Base-by-base conservation (phyloP, 2,888 invertebrate genomes). In the Rhynchonema sp. region DNA sequence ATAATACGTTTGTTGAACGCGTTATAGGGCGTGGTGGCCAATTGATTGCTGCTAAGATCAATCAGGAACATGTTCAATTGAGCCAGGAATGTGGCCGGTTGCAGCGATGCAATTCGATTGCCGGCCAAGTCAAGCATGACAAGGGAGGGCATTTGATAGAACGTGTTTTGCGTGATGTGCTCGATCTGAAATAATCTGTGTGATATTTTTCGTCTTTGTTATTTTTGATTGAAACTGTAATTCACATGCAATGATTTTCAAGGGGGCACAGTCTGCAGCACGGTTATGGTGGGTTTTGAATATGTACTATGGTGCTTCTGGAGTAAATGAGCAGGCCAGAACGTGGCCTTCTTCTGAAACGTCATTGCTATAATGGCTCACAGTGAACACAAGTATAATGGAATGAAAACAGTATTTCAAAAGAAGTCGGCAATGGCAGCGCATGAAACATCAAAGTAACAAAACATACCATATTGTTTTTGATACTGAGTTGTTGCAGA, bases 401-500 rank as follows among this genome's bases (percentile, higher is more conserved):
- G n/a, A n/a, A n/a, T n/a, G n/a, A n/a, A n/a, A n/a, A n/a, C n/a
- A n/a, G n/a, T n/a, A n/a, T n/a, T n/a, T n/a, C n/a, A n/a, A n/a
- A n/a, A n/a, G n/a, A n/a, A n/a, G n/a, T n/a, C n/a, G n/a, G n/a
- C n/a, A n/a, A n/a, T n/a, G n/a, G n/a, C n/a, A n/a, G n/a, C n/a
- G n/a, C n/a, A n/a, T n/a, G n/a, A n/a, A n/a, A n/a, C n/a, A n/a
- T n/a, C n/a, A 46, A 30, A 59, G 25, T 38, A 25, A n/a, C 20
- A 20, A 62, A 59, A 57, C 64, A 55, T n/a, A 71, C 72, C 62
- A 65, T 58, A 56, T 72, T 72, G 46, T 65, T 62, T 28, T 70
- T 69, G 58, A 73, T 63, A 22, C 70, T 70, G 9, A 72, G 59
- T 62, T 72, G 72, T 58, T 72, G 72, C 25, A 72, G 61, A 49